Percentiles rank a stretch among this genome's conserved stretches.
phyloP scores from a whole-genome alignment of 1,140 invertebrate genomes.

The Bombus balteatus region DNA sequence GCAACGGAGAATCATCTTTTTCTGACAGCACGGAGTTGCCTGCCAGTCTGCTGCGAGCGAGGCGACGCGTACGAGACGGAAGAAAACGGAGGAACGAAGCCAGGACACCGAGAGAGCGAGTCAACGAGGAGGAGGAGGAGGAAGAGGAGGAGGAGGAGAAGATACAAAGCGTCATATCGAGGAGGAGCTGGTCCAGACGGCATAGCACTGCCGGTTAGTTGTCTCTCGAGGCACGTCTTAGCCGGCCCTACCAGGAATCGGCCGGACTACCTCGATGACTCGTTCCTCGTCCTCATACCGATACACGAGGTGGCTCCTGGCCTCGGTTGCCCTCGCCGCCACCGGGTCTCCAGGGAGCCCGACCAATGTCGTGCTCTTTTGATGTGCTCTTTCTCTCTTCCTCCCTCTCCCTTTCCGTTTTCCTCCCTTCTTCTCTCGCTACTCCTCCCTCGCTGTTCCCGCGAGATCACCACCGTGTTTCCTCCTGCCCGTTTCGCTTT shows the following conservation, averaged over 20 bases:
- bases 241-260: slow-evolving; percentile 76
- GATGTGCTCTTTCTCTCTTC: slow-evolving; percentile 54
- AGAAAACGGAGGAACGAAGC: neutral
- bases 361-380: slow-evolving; percentile 74
- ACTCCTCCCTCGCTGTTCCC: no score
- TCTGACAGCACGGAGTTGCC: slow-evolving; percentile 56
- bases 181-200: slow-evolving; percentile 69
- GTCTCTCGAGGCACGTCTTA: slow-evolving; percentile 79
- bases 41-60: slow-evolving; percentile 43
- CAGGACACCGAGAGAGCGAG: neutral
- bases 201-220: slow-evolving; percentile 74
- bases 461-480: neutral
- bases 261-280: slow-evolving; percentile 74
- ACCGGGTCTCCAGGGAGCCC: slow-evolving; percentile 70
- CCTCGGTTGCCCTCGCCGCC: slow-evolving; percentile 62
- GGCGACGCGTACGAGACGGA: slow-evolving; percentile 31
- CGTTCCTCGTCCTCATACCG: slow-evolving; percentile 69
- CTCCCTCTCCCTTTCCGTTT: neutral
- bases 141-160: slow-evolving; percentile 42
- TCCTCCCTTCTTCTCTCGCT: neutral
- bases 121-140: neutral
- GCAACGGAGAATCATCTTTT: slow-evolving; percentile 64
- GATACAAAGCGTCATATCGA: slow-evolving; percentile 70
- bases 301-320: slow-evolving; percentile 53
- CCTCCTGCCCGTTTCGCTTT: neutral